Base-by-base conservation (phyloP, 1,140 invertebrate species). In the Psix sp. region DNA sequence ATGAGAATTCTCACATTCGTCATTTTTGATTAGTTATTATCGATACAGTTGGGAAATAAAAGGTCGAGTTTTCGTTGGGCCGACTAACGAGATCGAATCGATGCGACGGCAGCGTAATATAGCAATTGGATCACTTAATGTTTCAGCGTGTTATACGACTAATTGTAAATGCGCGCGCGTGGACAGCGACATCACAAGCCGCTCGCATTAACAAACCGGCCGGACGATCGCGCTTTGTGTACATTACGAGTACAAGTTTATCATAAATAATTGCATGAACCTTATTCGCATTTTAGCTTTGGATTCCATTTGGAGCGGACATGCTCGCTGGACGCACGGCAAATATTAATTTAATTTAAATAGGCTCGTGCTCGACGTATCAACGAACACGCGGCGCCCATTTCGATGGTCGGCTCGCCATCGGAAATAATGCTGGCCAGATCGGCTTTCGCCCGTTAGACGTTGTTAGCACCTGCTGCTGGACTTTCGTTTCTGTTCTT, bases 281-380 rank as follows among this genome's bases (percentile, higher is more conserved):
- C 76, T 81, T 79, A 73, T 77, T 75, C 75, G 78, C 73, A 75
- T 84, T 82, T 84, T 77, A 78, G 65, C 79, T 40, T 76, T 72
- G 67, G 73, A 78, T 74, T 77, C 66, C 51, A 74, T 51, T 80
- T 60, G 45, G 56, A 62, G 13, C 26, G 46, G 57, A 68, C 67
- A 65, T 65, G 66, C 42, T 70, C 46, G 48, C 29, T 14, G 29
- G 31, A 75, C 51, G 67, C 57, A 72, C 46, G 70, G 72, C 73
- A 83, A 84, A 85, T 84, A 85, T 84, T 84, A 84, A 85, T 85
- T 83, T 80, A 80, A 82, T 82, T 85, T 78, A 80, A 82, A 83
- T 78, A 68, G 68, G 46, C 60, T 60, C 70, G 49, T 45, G 48
- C 70, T 54, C 43, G 15, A 39, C 73, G 31, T 76, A 68, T 68